These are phyloP conservation scores for Tigriopus japonicus DNA, from an alignment of 1,140 invertebrate genomes.

Conservation along the genomic window DNA sequence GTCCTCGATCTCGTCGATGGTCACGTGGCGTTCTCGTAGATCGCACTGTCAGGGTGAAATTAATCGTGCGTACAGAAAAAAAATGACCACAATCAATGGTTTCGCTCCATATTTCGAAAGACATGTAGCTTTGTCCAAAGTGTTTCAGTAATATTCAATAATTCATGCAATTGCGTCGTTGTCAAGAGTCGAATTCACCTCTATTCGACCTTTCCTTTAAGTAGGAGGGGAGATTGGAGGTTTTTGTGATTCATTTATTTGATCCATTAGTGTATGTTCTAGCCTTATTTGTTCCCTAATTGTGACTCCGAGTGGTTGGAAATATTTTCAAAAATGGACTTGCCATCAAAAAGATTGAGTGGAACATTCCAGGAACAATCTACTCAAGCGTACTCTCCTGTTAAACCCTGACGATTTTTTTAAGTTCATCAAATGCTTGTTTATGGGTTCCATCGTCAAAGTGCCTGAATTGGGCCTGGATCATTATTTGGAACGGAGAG, in stretches of 20 bases:
- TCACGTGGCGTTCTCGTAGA: conserved; percentile 30
- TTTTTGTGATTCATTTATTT: no score
- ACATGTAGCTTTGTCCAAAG: no score
- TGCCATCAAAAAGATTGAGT: not conserved
- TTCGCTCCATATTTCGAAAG: not conserved
- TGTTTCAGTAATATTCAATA: no score
- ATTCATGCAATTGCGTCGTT: no score
- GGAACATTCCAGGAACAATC: not conserved
- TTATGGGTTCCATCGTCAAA: not conserved
- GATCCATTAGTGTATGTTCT: no score
- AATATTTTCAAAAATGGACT: conserved; percentile 4
- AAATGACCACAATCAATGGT: not conserved
- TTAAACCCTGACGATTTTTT: not conserved
- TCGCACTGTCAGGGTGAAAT: conserved; percentile 31
- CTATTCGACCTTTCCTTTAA: no score
- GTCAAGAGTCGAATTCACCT: no score
- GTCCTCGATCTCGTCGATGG: conserved; percentile 36
- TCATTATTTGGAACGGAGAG: no score
- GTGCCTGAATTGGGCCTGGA: not conserved
- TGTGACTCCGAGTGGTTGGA: no score
- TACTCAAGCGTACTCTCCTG: not conserved
- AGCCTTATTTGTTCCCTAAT: no score
- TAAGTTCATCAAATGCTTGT: not conserved
- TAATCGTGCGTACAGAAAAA: not conserved
- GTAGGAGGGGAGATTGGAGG: no score